Conservation (phyloP, 2,888 invertebrate genomes). For the Eilema griseolum region DNA sequence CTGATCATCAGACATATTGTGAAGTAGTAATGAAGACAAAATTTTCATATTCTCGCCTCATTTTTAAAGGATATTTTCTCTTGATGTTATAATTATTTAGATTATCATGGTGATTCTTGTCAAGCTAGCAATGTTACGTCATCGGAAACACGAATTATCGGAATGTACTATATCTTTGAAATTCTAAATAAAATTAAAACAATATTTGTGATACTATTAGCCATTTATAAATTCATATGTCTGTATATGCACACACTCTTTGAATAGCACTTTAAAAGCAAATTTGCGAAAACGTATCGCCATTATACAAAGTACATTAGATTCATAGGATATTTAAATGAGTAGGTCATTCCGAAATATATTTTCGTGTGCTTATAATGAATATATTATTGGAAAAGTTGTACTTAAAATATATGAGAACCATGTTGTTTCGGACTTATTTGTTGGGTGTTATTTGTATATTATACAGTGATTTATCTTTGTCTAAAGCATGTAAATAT, state of each 20-base stretch:
- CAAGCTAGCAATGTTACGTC: constrained; percentile 1
- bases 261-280: constrained; percentile 42
- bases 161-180: constrained; percentile 30
- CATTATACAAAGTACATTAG: constrained; percentile 56
- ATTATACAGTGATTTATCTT: constrained; percentile 80
- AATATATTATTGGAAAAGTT: constrained; percentile 64
- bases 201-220: constrained; percentile 40
- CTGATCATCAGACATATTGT: not conserved
- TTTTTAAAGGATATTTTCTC: not conserved
- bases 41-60: not conserved
- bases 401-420: constrained; percentile 76
- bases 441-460: constrained; percentile 81
- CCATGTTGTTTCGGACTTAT: constrained; percentile 72
- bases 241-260: constrained; percentile 29
- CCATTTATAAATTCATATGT: constrained; percentile 30
- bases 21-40: not conserved
- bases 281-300: constrained; percentile 39
- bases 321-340: constrained; percentile 55
- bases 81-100: not conserved
- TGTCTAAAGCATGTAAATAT: constrained; percentile 83
- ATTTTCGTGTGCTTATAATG: constrained; percentile 66
- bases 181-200: constrained; percentile 21
- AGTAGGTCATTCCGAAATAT: constrained; percentile 63
- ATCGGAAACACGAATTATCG: constrained; percentile 20
- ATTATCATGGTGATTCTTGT: constrained; percentile 20